phyloP scores from a whole-genome alignment of 2,797 vertebrate species.

The Vultur gryphus region DNA sequence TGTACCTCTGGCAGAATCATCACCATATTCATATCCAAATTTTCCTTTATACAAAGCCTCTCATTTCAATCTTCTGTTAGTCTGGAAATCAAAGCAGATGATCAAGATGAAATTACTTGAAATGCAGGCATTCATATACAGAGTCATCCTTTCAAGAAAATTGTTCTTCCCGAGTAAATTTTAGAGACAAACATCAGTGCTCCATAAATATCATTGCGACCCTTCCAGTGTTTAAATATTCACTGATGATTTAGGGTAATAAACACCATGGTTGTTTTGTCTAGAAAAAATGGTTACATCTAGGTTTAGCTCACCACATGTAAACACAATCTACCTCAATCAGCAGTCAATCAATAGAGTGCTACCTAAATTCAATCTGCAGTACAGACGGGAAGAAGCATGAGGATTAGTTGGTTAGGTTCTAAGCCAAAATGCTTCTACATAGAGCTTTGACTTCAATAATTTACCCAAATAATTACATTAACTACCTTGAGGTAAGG shows the following conservation, averaged over 20 bases:
- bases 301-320: not conserved
- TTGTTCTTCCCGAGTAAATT: not conserved
- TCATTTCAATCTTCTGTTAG: not conserved
- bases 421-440: not conserved
- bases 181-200: not conserved
- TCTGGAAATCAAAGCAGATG: slow-evolving; percentile 4
- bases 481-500: not conserved
- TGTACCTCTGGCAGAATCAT: not conserved
- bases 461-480: not conserved
- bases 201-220: not conserved
- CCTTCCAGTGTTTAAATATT: not conserved
- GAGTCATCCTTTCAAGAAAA: not conserved
- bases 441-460: not conserved
- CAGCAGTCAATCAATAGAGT: not conserved
- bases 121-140: not conserved
- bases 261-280: not conserved
- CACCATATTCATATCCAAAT: not conserved
- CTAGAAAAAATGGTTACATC: not conserved
- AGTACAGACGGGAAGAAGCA: not conserved
- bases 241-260: not conserved
- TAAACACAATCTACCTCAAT: not conserved
- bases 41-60: not conserved
- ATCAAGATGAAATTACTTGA: not conserved
- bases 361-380: not conserved
- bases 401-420: not conserved